Percentiles rank a stretch among this genome's conserved stretches.
Evolutionary conservation across 1,140 invertebrate genomes (phyloP).

Genomic region (Euura saliciscinereae): DNA sequence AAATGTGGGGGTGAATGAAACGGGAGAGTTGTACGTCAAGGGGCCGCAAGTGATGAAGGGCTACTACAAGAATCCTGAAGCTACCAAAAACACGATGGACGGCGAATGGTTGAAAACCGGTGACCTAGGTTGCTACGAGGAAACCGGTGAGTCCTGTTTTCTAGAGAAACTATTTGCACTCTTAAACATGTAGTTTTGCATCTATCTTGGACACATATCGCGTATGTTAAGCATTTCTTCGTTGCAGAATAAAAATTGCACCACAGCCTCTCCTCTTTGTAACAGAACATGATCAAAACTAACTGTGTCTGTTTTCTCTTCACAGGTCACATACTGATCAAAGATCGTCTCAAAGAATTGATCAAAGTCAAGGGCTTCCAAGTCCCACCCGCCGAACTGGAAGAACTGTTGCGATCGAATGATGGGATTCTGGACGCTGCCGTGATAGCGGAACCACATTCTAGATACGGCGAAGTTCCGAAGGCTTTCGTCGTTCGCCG

Average conservation of each 20-base stretch:
- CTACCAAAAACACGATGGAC: slow-evolving; percentile 58
- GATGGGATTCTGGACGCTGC: slow-evolving; percentile 75
- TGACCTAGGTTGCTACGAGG: slow-evolving; percentile 76
- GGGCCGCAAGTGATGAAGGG: slow-evolving; percentile 56
- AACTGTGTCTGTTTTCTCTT: slow-evolving; percentile 9
- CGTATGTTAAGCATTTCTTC: too few relatives aligned
- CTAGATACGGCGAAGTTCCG: slow-evolving; percentile 74
- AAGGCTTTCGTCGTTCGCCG: slow-evolving; percentile 69
- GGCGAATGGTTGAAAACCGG: slow-evolving; percentile 82
- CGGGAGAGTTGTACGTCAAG: slow-evolving; percentile 37
- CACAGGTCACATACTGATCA: slow-evolving; percentile 54
- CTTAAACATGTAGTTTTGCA: neutral
- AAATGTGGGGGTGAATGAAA: slow-evolving; percentile 31
- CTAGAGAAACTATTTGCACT: neutral
- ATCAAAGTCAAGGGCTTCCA: slow-evolving; percentile 66
- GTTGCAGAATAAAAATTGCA: too few relatives aligned
- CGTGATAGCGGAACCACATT: slow-evolving; percentile 80
- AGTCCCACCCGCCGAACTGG: slow-evolving; percentile 47
- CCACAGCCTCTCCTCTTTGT: too few relatives aligned
- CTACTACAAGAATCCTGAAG: slow-evolving; percentile 62
- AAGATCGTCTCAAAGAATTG: slow-evolving; percentile 65
- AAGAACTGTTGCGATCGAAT: slow-evolving; percentile 36
- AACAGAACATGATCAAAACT: too few relatives aligned
- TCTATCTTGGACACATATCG: too few relatives aligned
- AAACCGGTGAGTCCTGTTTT: slow-evolving; percentile 51